Evolutionary conservation across 2,113 vertebrate genomes (phyloP), one percentile per base, ranked within the genome.

Genomic region (Beaufortia kweichowensis): DNA sequence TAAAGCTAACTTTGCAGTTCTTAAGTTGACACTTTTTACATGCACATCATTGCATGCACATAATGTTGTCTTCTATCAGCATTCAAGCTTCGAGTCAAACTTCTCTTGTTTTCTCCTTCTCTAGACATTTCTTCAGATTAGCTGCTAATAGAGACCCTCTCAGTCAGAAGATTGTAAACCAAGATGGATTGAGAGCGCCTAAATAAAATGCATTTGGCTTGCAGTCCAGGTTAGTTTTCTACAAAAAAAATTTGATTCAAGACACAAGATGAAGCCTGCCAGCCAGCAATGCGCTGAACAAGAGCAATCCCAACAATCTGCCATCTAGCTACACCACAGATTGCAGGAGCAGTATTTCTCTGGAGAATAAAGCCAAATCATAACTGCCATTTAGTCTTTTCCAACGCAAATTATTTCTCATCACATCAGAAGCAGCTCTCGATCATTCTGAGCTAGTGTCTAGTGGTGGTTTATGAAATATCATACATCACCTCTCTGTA

Each of bases 241-340:
- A 29, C 64, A 79, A 66, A 75, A 63, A 50, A 83, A 69, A 83
- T 83, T 79, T 79, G 68, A 84, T 86, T 57, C 57, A 59, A 29
- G 81, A 46, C 71, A 84, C 69, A 64, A 78, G 77, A 68, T 28
- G 69, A 69, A 78, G 50, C 75, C 10, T 8, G 77, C 69, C 78
- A 84, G 69, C 68, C 43, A 55, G 57, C 78, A 70, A 78, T 56
- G 62, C 11, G 19, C 72, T 78, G 43, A 80, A 69, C 57, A 50
- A 75, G 55, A 80, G 60, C 26, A 73, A 19, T 70, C 70, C 48
- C 57, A 78, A 74, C 59, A 23, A 29, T 69, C 68, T 80, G 79
- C 39, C 71, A 70, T 48, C 31, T 41, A 31, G 21, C 21, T 19
- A 59, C 31, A 24, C 48, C 33, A 39, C 21, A 69, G 46, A 64